phyloP scores from a whole-genome alignment of 2,888 invertebrate species.

The Galerucella nymphaeae region DNA sequence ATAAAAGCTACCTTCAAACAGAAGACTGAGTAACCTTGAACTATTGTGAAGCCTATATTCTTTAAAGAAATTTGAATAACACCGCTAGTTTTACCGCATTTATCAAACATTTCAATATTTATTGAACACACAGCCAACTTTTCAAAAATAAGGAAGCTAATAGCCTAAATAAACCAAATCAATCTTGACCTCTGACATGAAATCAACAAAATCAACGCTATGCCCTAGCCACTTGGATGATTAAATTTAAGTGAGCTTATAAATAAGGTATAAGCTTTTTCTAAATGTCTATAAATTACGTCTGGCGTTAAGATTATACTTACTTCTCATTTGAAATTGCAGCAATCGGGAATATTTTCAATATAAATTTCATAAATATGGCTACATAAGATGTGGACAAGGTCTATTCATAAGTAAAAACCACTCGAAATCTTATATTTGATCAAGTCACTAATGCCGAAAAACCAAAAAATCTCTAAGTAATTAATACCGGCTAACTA shows the following conservation, averaged over 20 bases:
- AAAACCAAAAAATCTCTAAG: constrained; percentile 35
- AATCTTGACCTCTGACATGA: constrained; percentile 56
- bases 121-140: constrained; percentile 1
- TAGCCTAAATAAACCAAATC: constrained; percentile 47
- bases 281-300: not conserved
- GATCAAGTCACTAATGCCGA: constrained; percentile 41
- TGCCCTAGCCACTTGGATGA: constrained; percentile 46
- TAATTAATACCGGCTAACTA: constrained; percentile 37
- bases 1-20: constrained; percentile 39
- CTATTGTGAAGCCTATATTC: constrained; percentile 40
- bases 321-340: constrained; percentile 60
- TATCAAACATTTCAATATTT: constrained; percentile 5
- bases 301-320: constrained; percentile 46
- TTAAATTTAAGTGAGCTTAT: constrained; percentile 32
- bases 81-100: constrained; percentile 16
- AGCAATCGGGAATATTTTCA: constrained; percentile 55
- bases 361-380: constrained; percentile 71
- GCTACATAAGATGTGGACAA: constrained; percentile 65
- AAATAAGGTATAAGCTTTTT: constrained; percentile 7
- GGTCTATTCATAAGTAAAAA: constrained; percentile 51
- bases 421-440: constrained; percentile 43
- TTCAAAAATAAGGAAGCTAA: constrained; percentile 36
- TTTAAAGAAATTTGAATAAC: constrained; percentile 29
- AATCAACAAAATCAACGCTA: constrained; percentile 50
- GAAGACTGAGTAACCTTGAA: constrained; percentile 52